These are phyloP conservation scores for Gymnopithys bicolor DNA, from an alignment of 2,797 vertebrate species.

Conservation along the genomic window DNA sequence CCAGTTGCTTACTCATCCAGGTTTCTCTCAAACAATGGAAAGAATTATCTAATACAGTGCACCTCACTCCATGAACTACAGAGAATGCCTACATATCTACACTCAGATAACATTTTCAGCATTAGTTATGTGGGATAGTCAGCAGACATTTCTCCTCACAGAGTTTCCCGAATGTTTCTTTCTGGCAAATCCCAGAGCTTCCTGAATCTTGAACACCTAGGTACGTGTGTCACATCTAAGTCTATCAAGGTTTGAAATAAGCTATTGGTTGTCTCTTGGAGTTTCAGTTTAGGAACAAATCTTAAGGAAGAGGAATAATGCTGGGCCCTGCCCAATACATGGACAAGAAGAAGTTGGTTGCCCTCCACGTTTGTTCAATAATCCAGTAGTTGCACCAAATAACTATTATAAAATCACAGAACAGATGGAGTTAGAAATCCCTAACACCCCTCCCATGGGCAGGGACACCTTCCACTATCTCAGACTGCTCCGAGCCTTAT, in stretches of 20 bases:
- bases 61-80: not conserved
- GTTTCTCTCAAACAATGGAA: not conserved
- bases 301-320: not conserved
- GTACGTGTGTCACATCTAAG: not conserved
- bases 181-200: not conserved
- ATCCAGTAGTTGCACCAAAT: not conserved
- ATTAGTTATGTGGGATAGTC: not conserved
- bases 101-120: not conserved
- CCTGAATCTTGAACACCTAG: not conserved
- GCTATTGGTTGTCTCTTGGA: not conserved
- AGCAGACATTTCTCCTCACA: not conserved
- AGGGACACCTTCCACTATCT: rapidly evolving
- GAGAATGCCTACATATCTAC: not conserved
- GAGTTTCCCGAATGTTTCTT: not conserved
- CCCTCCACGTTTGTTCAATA: not conserved
- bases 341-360: not conserved
- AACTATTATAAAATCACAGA: not conserved
- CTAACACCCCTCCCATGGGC: rapidly evolving
- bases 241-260: not conserved
- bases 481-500: rapidly evolving
- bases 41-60: rapidly evolving
- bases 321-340: not conserved
- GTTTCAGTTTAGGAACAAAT: not conserved
- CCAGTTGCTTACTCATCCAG: not conserved
- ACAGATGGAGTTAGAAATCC: not conserved